Base-by-base conservation (phyloP, 2,797 vertebrate genomes). In the Emys orbicularis region DNA sequence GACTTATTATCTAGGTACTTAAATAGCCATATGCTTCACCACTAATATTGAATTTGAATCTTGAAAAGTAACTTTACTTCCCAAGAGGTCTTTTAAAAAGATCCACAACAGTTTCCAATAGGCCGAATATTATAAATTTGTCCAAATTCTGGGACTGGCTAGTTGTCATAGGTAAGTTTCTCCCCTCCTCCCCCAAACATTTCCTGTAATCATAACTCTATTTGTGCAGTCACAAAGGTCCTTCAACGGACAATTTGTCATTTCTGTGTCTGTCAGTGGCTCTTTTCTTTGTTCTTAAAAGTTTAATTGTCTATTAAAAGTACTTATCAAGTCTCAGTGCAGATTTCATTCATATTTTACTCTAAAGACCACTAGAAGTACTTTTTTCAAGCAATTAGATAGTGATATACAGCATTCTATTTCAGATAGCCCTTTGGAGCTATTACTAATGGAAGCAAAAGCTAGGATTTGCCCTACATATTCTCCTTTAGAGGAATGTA, bases 281-380 rank as follows among this genome's bases (percentile, higher is more conserved):
- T 92, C 68, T 87, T 89, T 95, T 79, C 59, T 94, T 88, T 96
- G 89, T 82, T 96, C 94, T 74, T 89, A 44, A 74, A 87, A 94
- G 84, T 94, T 93, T 90, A 96, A 93, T 97, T 97, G 93, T 84
- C 34, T 96, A 95, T 92, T 80, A 83, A 52, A 91, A 86, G 52
- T 93, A 37, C 77, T 92, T 94, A 89, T 88, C 81, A 86, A 34
- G 92, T 91, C 79, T 80, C 47, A 95, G 44, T 57, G 91, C 50
- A 90, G 81, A 94, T 87, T 94, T 96, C 81, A 90, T 65, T 83
- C 88, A 21, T 76, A 74, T 95, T 92, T 94, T 85, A 89, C 89
- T 92, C 82, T 83, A 11, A 29, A 90, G 50, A 79, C 5, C 2
- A 88, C 18, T 89, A 82, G 6, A 93, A 29, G 93, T 15, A 27